Evolutionary conservation across 2,113 vertebrate genomes (phyloP).

Genomic region (Elaphurus davidianus): DNA sequence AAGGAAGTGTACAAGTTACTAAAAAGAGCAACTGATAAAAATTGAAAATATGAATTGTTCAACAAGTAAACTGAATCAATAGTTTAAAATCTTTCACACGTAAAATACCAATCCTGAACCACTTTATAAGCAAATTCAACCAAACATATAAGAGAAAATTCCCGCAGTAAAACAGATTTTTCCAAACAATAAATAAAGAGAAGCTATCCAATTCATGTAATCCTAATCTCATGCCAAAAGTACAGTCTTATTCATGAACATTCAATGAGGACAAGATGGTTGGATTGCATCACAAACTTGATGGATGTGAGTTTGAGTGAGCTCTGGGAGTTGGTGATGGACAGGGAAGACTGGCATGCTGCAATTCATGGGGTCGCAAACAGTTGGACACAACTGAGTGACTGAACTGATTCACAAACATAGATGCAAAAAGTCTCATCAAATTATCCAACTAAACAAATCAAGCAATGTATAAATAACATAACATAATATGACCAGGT

Average conservation of each 20-base stretch:
- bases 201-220: background rate
- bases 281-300: background rate
- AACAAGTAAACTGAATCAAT: background rate
- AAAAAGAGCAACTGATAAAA: background rate
- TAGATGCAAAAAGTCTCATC: background rate
- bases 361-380: background rate
- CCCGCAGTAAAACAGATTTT: background rate
- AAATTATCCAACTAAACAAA: background rate
- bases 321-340: background rate
- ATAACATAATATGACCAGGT: background rate
- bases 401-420: background rate
- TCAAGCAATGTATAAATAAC: background rate
- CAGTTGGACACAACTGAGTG: background rate
- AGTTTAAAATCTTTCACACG: slow-evolving; percentile 11
- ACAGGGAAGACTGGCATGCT: background rate
- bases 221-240: background rate
- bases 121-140: background rate
- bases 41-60: background rate
- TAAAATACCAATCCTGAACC: background rate
- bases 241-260: background rate
- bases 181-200: background rate
- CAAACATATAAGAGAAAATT: background rate
- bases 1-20: background rate
- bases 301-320: background rate
- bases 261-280: background rate